Conservation (phyloP, 2,113 vertebrate genomes). For the Piaya cayana region DNA sequence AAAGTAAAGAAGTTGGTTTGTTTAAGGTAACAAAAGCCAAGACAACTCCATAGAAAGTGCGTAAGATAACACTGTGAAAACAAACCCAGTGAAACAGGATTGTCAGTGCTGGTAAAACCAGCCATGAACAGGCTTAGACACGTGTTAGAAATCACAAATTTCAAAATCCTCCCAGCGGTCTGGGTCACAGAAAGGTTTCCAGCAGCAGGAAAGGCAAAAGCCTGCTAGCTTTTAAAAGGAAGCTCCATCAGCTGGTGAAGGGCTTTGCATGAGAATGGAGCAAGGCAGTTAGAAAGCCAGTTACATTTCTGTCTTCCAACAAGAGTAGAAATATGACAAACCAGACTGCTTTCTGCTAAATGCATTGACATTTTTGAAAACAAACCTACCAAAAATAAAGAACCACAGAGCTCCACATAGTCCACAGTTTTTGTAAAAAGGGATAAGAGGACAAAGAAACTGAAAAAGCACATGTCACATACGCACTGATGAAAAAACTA, state of each 20-base stretch:
- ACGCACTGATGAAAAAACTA: not conserved
- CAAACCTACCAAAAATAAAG: not conserved
- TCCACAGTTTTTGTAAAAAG: constrained; percentile 7
- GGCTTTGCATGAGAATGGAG: not conserved
- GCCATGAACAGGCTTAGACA: not conserved
- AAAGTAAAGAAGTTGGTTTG: not conserved
- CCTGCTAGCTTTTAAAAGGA: not conserved
- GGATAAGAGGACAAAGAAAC: not conserved
- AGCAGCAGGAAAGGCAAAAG: not conserved
- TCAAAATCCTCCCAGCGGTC: not conserved
- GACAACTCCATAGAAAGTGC: not conserved
- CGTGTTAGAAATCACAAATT: not conserved
- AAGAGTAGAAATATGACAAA: not conserved
- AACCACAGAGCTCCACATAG: not conserved
- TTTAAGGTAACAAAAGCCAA: not conserved
- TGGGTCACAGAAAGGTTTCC: not conserved
- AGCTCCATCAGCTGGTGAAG: not conserved
- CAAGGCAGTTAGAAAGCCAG: not conserved
- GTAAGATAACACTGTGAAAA: accelerated
- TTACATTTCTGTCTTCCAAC: not conserved
- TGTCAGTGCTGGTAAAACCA: not conserved
- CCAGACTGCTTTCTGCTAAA: not conserved
- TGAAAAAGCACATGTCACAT: not conserved
- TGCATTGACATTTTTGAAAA: not conserved
- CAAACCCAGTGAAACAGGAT: not conserved